Conservation (phyloP, 2,797 vertebrate species). For the Oophaga sylvatica region DNA sequence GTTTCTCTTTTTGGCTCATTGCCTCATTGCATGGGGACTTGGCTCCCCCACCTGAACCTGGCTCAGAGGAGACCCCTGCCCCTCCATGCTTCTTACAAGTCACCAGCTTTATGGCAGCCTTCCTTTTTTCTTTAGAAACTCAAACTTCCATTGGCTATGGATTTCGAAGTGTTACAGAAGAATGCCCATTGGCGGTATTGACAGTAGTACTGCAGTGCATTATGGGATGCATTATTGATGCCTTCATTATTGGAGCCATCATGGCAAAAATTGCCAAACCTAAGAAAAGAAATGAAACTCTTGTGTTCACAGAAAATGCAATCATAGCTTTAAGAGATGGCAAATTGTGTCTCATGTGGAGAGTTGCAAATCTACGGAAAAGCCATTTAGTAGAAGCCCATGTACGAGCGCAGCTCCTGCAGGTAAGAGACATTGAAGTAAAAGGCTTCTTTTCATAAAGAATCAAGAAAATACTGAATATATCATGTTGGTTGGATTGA, state of each 20-base stretch:
- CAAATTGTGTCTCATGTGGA: slow-evolving; percentile 93
- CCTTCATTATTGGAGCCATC: slow-evolving; percentile 92
- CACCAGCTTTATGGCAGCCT: slow-evolving; percentile 90
- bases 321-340: slow-evolving; percentile 87
- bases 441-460: not conserved
- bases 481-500: not conserved
- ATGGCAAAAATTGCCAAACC: slow-evolving; percentile 96
- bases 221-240: slow-evolving; percentile 91
- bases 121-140: slow-evolving; percentile 87
- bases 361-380: slow-evolving; percentile 88
- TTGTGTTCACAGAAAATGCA: slow-evolving; percentile 86
- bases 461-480: not conserved
- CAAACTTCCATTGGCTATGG: slow-evolving; percentile 90
- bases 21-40: slow-evolving; percentile 79
- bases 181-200: slow-evolving; percentile 88
- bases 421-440: slow-evolving; percentile 72
- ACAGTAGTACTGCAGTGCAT: slow-evolving; percentile 93
- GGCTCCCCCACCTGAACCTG: slow-evolving; percentile 37
- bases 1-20: slow-evolving; percentile 91
- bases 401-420: slow-evolving; percentile 87
- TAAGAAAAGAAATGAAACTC: slow-evolving; percentile 92
- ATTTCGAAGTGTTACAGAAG: slow-evolving; percentile 90
- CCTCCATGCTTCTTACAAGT: slow-evolving; percentile 88
- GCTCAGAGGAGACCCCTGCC: slow-evolving; percentile 65
- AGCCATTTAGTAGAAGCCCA: slow-evolving; percentile 94